Evolutionary conservation across 2,113 vertebrate genomes (phyloP), one percentile per base, ranked within the genome.

Genomic region (Condylura cristata): DNA sequence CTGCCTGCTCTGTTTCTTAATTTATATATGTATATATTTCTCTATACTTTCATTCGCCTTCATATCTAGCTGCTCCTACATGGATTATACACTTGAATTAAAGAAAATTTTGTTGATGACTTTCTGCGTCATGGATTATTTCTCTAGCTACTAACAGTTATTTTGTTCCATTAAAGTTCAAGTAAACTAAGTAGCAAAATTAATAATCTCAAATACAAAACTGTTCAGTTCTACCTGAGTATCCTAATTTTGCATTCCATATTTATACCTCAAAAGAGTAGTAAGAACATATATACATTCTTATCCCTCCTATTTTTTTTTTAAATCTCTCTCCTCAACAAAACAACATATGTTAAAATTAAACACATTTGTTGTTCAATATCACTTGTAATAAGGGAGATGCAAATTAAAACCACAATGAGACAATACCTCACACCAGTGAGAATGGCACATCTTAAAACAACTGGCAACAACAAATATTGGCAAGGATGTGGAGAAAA

Each of bases 1-100:
- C 39, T 85, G 53, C 66, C 60, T 91, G 34, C 32, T 78, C 53
- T 70, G 7, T 71, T 96, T 94, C 66, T 72, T 90, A 87, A 80
- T 90, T 90, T 84, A 60, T 34, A n/a, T n/a, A n/a, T n/a, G n/a
- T n/a, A n/a, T 1, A 13, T 41, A 53, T 30, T 58, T 81, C 68
- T 92, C 78, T 70, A 60, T 63, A 30, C 12, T 22, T 93, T 71
- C 30, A 39, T 13, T n/a, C 11, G 34, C 32, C 44, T 83, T 56
- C 26, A 61, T 3, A 37, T 60, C 44, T 48, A 78, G 1, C 60
- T 86, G 16, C 82, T 37, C 37, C 24, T 65, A 37, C 41, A 5
- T 37, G 34, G 22, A 66, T 48, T 70, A 61, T 1, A 17, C 6
- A 10, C 41, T 80, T 68, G 41, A 95, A 86, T 80, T 84, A 66